Base-by-base conservation (phyloP, 2,797 vertebrate genomes). In the Channallabes apus region DNA sequence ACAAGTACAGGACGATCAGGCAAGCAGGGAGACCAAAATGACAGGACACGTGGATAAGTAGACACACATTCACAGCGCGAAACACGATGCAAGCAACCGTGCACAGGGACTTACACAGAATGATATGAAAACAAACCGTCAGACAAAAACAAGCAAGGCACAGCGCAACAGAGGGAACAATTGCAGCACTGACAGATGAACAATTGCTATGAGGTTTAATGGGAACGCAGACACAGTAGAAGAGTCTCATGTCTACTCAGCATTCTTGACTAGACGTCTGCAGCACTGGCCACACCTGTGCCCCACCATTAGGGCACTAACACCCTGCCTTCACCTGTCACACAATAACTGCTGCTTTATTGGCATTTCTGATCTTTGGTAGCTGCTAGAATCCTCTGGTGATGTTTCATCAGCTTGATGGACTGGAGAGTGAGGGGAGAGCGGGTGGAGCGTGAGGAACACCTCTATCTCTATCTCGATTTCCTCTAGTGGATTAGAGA, bases 401-500 rank as follows among this genome's bases (percentile, higher is more conserved):
- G 73, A 87, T 41, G 27, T 85, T 86, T 88, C 89, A 90, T 89
- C 84, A 86, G 80, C 58, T 73, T 82, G 85, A 86, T 86, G 82
- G 82, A 72, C 82, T 65, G 56, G 56, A 84, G n/a, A 62, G 71
- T 64, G 82, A 54, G 46, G n/a, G 59, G 59, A 54, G 59, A 29
- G 15, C 6, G 64, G 7, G 64, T 80, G 67, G 61, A 67, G 9
- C 89, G 89, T 91, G 75, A 32, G 24, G 27, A 87, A 88, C 82
- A 81, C 89, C 88, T 92, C 32, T 75, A 17, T 90, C 87, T 84
- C 85, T 54, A 91, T 89, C 88, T 91, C 83, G 69, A 91, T 92
- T 92, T 92, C 82, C 91, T 88, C 77, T 89, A 90, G 90, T 89
- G 90, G 90, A 92, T 93, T 91, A 93, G 88, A 68, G 89, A 79